Percentiles rank a stretch among this genome's conserved stretches.
Evolutionary conservation across 2,888 invertebrate species (phyloP).

Genomic region (Entomobrya multifasciata): DNA sequence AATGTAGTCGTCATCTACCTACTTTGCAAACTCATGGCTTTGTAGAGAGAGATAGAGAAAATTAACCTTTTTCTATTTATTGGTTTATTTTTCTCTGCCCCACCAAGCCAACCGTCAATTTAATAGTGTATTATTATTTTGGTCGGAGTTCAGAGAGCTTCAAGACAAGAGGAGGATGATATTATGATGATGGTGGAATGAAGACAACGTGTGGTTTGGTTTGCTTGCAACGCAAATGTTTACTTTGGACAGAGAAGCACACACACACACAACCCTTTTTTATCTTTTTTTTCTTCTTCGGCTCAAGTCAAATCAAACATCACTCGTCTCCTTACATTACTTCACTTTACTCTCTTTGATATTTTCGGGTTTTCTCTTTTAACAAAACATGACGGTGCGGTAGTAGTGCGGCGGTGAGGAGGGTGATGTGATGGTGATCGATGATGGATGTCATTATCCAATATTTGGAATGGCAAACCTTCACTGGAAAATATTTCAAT

Average conservation of each 20-base stretch:
- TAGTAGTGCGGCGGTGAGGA: neutral
- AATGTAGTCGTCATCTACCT: conserved; percentile 10
- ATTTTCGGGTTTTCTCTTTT: neutral
- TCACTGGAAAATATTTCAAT: conserved; percentile 25
- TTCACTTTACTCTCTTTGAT: too few relatives aligned
- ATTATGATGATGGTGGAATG: conserved; percentile 34
- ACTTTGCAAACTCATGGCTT: too few relatives aligned
- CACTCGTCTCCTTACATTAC: neutral
- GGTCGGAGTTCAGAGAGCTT: too few relatives aligned
- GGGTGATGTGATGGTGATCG: conserved; percentile 42
- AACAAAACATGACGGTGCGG: neutral
- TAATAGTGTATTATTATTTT: conserved; percentile 33
- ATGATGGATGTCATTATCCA: conserved; percentile 63
- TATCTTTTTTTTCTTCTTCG: neutral
- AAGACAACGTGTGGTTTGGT: too few relatives aligned
- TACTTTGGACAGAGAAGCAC: conserved; percentile 73
- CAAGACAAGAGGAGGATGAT: conserved; percentile 7
- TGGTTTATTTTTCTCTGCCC: conserved; percentile 16
- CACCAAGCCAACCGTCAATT: conserved; percentile 31
- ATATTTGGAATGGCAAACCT: conserved; percentile 36
- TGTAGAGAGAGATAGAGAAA: too few relatives aligned
- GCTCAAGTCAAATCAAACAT: neutral
- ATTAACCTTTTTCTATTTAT: conserved; percentile 23
- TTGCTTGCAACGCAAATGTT: conserved; percentile 65
- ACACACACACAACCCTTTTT: conserved; percentile 52